phyloP scores from a whole-genome alignment of 2,797 vertebrate genomes.

The Danio aesculapii region DNA sequence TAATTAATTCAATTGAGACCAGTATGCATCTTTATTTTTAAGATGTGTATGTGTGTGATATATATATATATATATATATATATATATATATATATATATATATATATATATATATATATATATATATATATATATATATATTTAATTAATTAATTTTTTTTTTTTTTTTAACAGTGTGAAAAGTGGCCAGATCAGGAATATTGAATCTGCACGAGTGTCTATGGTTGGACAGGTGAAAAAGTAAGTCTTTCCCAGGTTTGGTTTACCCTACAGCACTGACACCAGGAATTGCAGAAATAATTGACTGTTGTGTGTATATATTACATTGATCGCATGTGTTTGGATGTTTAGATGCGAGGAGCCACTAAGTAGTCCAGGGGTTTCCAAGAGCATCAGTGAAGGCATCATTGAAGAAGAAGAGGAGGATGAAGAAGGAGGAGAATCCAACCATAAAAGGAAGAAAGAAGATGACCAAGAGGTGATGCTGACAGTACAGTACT shows the following conservation, averaged over 20 bases:
- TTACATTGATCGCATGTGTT: not conserved
- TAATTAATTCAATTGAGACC: not conserved
- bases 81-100: too few species aligned
- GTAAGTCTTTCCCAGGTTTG: conserved; percentile 64
- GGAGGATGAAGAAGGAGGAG: conserved; percentile 84
- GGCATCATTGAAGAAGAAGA: conserved; percentile 92
- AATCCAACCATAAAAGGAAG: conserved; percentile 92
- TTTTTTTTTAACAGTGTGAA: conserved; percentile 85
- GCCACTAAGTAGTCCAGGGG: conserved; percentile 81
- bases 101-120: too few species aligned
- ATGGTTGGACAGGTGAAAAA: conserved; percentile 98
- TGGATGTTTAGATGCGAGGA: conserved; percentile 86
- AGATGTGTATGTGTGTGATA: not conserved
- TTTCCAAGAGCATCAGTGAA: conserved; percentile 89
- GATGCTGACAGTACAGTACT: not conserved
- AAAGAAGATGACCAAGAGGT: conserved; percentile 96
- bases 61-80: too few species aligned
- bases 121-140: too few species aligned
- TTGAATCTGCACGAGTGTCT: conserved; percentile 94
- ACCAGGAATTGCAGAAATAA: not conserved
- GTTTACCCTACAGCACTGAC: not conserved
- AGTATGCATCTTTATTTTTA: not conserved
- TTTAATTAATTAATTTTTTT: too few species aligned
- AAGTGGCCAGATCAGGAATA: conserved; percentile 96
- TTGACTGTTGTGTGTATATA: not conserved